Evolutionary conservation across 1,140 invertebrate species (phyloP), one percentile per base, ranked within the genome.

Genomic region (Oppia nitens): DNA sequence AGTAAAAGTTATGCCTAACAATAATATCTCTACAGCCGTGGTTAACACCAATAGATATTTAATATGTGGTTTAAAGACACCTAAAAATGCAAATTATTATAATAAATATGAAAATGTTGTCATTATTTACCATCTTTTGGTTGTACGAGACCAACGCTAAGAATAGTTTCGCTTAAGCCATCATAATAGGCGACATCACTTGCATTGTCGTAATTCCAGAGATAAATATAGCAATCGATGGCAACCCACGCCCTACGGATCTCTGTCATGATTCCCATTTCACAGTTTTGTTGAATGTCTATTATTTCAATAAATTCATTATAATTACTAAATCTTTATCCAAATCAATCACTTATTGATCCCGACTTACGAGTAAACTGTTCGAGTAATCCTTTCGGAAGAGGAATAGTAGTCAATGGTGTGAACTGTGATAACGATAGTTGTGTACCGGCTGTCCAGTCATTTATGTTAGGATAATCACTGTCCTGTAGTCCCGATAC

Each of bases 181-280:
- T 74, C 71, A 62, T 68, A 69, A 66, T 67, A 68, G 21, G 68
- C 65, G 40, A 70, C 58, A 64, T 72, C 70, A 61, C 66, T 64
- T 81, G 81, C 83, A 77, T 88, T 81, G 72, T 91, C 86, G 75
- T 88, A 95, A 47, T 85, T 84, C 91, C 91, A 96, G 1, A 97
- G 79, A 76, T 95, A 98, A 64, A 99, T 87, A 75, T 96, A 90
- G 68, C 87, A 95, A 68, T 98, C 95, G 67, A 99, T 90, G 25
- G 91, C 89, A 21, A 98, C 72, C 92, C 93, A 99, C 0, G 93
- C 93, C 68, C 94, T 78, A 26, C 83, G 84, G 64, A 98, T 94
- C 70, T 94, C 90, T 58, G 91, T 84, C 75, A 98, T 95, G 4
- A 97, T 72, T 4, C 94, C 94, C 86, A 96, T 95, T 73, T 87